Conservation (phyloP, 64 coral and sea anemone genomes). For the Dendronephthya gigantea region DNA sequence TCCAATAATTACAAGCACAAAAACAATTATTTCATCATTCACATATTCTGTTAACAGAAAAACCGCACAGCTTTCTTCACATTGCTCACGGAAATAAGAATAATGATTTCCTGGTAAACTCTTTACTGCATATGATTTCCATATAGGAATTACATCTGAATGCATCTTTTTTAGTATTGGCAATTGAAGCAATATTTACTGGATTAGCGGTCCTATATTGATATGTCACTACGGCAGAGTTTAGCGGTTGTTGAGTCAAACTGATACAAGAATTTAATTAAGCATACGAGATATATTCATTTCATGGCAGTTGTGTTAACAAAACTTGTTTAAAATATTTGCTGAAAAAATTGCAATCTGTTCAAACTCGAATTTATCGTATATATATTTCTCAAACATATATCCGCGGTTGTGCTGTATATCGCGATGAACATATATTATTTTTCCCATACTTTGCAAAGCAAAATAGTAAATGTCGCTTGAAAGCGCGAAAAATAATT, state of each 20-base stretch:
- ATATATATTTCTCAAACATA: neutral
- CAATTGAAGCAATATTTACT: neutral
- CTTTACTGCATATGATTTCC: neutral
- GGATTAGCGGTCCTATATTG: neutral
- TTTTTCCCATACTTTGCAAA: neutral
- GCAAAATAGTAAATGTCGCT: neutral
- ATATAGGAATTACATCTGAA: neutral
- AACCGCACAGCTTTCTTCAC: no score
- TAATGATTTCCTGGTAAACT: neutral
- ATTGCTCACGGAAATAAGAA: no score
- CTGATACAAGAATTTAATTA: constrained; percentile 7
- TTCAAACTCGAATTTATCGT: neutral
- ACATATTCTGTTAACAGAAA: no score
- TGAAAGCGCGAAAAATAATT: neutral
- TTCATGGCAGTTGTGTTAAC: constrained; percentile 2
- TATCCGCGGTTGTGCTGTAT: neutral
- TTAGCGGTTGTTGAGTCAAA: neutral
- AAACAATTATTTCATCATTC: no score
- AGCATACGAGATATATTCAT: neutral
- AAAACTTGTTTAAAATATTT: neutral
- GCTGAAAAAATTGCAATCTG: neutral
- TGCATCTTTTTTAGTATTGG: neutral
- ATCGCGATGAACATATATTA: neutral
- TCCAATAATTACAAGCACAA: no score
- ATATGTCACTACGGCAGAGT: no score